Base-by-base conservation (phyloP, 1,140 invertebrate genomes). In the Magallana angulata region DNA sequence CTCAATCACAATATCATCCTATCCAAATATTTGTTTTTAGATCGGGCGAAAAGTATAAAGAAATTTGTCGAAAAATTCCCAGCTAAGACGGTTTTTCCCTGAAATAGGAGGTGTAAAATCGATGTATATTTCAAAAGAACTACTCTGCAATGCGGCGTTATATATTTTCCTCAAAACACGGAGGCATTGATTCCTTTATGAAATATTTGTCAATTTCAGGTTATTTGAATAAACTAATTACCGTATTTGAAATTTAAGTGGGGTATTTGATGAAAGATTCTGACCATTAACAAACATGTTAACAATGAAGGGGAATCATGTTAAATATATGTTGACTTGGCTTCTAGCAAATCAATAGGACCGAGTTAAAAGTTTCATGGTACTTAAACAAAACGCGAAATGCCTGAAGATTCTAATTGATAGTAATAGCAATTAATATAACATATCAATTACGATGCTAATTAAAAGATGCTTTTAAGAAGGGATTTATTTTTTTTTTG, bases 141-240 rank as follows among this genome's bases (percentile, higher is more conserved):
- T 11, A 76, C 24, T 76, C 68, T 76, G 24, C 68, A 76, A 76
- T 76, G 7, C 8, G 8, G 36, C 68, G 24, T 76, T 30, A 76
- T 30, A 76, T 30, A 76, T 76, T 76, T 30, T 12, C 68, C 8
- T 36, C 68, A 76, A 76, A 76, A 30, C 68, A 18, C 30, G 3
- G 9, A 12, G 24, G 36, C 0, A 18, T 30, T 76, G 11, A 30
- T 30, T 76, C 24, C 36, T 24, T 18, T 76, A 76, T 30, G 36
- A 76, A 76, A 76, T 76, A 76, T 76, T 76, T 76, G 36, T 76
- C 24, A 36, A 76, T 11, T 76, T 76, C 24, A 76, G 18, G 24
- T 76, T 76, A 76, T 76, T 76, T 76, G 68, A 30, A 76, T 76
- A 76, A 76, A 76, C 68, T 76, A 76, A 76, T 76, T 76, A 76